These are phyloP conservation scores for Cepaea nemoralis DNA, from an alignment of 1,140 invertebrate species.

Conservation along the genomic window DNA sequence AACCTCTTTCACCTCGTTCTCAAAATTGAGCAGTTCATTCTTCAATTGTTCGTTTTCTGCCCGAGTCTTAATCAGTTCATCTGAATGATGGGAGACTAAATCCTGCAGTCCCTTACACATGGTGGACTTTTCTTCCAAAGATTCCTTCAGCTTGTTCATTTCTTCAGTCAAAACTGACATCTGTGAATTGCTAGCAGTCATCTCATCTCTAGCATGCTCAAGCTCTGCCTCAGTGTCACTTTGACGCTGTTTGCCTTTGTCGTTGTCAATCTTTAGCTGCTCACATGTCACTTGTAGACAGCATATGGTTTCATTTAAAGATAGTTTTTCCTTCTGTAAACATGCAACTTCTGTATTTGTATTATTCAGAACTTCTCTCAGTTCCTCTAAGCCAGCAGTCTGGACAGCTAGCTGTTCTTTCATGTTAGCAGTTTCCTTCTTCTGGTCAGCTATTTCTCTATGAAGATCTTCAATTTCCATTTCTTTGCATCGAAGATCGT, in stretches of 20 bases:
- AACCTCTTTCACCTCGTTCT: background rate
- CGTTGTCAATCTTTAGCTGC: no score
- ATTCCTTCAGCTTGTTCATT: background rate
- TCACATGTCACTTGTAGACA: constrained; percentile 1
- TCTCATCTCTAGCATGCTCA: background rate
- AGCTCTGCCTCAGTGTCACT: background rate
- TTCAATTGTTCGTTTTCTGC: background rate
- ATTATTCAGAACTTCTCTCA: background rate
- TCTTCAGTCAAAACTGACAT: background rate
- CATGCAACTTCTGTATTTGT: background rate
- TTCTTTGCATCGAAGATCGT: background rate
- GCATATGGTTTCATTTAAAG: background rate
- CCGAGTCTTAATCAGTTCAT: background rate
- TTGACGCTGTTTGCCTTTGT: background rate
- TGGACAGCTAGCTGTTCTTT: background rate
- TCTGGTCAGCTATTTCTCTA: background rate
- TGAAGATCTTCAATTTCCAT: background rate
- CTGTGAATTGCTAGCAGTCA: background rate
- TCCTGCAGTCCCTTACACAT: no score
- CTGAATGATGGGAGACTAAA: background rate
- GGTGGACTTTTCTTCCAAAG: background rate
- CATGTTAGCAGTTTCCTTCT: background rate
- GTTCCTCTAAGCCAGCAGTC: background rate
- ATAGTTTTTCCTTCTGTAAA: background rate
- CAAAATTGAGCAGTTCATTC: background rate